These are phyloP conservation scores for Zelleria hepariella DNA, from an alignment of 2,888 invertebrate genomes.

Conservation along the genomic window DNA sequence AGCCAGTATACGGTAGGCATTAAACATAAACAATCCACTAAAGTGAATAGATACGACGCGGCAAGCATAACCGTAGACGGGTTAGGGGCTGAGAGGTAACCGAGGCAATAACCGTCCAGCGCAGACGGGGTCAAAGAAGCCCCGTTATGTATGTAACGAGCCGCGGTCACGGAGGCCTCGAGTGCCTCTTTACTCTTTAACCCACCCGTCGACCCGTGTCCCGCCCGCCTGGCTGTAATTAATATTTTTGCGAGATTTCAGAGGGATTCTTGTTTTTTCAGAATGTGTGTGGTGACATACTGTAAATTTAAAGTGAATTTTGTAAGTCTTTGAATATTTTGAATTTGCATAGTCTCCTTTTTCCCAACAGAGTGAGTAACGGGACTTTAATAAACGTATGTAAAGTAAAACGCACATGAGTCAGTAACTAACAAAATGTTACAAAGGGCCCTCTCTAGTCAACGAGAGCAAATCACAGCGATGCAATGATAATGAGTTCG, in stretches of 20 bases:
- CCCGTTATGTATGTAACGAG: neutral
- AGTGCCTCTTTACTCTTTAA: neutral
- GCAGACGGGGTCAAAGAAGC: neutral
- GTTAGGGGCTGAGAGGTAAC: neutral
- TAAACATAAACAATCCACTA: neutral
- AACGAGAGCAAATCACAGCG: conserved; percentile 6
- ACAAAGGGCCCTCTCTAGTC: neutral
- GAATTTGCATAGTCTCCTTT: too few relatives aligned
- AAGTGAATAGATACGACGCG: neutral
- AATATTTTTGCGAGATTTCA: neutral
- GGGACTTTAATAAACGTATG: too few relatives aligned
- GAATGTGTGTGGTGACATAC: too few relatives aligned
- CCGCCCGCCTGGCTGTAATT: neutral
- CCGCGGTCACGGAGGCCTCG: neutral
- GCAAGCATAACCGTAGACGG: neutral
- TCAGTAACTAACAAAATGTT: neutral
- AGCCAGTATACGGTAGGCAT: too few relatives aligned
- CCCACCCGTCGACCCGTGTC: neutral
- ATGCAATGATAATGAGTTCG: conserved; percentile 6
- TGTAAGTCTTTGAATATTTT: too few relatives aligned
- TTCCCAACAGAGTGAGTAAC: too few relatives aligned
- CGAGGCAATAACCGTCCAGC: neutral
- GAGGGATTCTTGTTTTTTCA: neutral
- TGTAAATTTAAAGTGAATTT: too few relatives aligned
- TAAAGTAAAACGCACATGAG: neutral